Percentiles rank a stretch among this genome's conserved stretches.
phyloP scores from a whole-genome alignment of 2,888 invertebrate species.

The Eupithecia pulchellata region DNA sequence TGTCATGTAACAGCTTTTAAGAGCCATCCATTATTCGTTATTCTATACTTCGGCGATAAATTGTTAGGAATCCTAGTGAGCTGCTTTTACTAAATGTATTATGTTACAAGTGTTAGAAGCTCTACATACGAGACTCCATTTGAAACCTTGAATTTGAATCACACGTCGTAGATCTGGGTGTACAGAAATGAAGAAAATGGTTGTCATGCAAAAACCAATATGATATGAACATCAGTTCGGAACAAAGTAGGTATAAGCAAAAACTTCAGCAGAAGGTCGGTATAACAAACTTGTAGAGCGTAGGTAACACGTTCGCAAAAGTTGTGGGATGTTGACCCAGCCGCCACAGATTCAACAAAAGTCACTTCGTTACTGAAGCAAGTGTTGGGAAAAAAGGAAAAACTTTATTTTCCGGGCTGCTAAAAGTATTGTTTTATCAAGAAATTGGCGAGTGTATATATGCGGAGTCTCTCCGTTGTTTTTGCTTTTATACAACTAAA shows the following conservation, averaged over 20 bases:
- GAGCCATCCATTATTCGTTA: background rate
- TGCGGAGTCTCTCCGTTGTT: conserved; percentile 6
- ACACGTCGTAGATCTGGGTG: background rate
- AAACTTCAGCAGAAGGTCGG: conserved; percentile 10
- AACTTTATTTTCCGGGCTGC: conserved; percentile 30
- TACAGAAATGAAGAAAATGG: background rate
- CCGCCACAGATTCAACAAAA: conserved; percentile 26
- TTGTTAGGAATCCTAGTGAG: background rate
- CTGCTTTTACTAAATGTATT: background rate
- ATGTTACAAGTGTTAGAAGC: background rate
- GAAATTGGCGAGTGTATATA: conserved; percentile 28
- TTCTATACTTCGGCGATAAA: background rate
- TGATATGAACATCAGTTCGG: background rate
- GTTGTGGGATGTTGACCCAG: conserved; percentile 30
- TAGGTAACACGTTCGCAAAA: conserved; percentile 30
- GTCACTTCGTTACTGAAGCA: conserved; percentile 34
- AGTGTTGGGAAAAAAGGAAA: conserved; percentile 33
- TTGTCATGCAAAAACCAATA: background rate
- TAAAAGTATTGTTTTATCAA: conserved; percentile 41
- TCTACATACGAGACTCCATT: background rate
- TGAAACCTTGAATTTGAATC: background rate
- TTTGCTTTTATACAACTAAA: background rate
- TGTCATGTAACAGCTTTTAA: background rate
- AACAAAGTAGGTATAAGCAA: background rate
- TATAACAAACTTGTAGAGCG: conserved; percentile 16